A percentile compares a stretch with the other conserved stretches of the same genome.
Evolutionary conservation across 2,888 invertebrate genomes (phyloP).

Genomic region (Caenorhabditis sp.): DNA sequence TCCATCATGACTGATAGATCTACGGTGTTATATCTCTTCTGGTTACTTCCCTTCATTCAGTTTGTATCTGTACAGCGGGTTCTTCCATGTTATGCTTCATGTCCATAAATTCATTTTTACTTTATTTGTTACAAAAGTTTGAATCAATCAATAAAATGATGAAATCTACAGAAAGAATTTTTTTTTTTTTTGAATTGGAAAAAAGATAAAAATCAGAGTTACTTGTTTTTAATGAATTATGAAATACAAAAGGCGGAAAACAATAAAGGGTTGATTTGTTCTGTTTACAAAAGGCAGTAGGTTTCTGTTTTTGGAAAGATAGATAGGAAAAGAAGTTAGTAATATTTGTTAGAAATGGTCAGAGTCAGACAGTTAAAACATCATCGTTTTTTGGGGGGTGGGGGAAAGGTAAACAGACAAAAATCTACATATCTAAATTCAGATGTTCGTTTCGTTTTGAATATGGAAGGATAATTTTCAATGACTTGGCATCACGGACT

Average conservation of each 20-base stretch:
- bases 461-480: slow-evolving; percentile 66
- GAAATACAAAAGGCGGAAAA: slow-evolving; percentile 15
- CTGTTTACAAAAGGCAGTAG: slow-evolving; percentile 55
- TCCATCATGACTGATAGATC: slow-evolving; percentile 13
- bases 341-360: neutral
- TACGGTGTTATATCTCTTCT: slow-evolving; percentile 45
- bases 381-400: slow-evolving; percentile 3
- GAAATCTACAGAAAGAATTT: slow-evolving; percentile 28
- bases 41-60: slow-evolving; percentile 27
- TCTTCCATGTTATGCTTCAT: neutral
- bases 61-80: slow-evolving; percentile 55
- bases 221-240: slow-evolving; percentile 8
- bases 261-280: slow-evolving; percentile 13
- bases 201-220: slow-evolving; percentile 24
- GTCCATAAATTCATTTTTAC: slow-evolving; percentile 33
- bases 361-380: slow-evolving; percentile 9
- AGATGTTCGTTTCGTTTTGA: slow-evolving; percentile 56
- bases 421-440: slow-evolving; percentile 37
- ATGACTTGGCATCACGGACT: slow-evolving; percentile 64
- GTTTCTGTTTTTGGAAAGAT: slow-evolving; percentile 33
- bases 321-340: slow-evolving; percentile 15
- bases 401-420: neutral
- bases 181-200: slow-evolving; percentile 3
- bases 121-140: slow-evolving; percentile 40
- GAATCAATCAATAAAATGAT: slow-evolving; percentile 13